Base-by-base conservation (phyloP, 2,113 vertebrate genomes). In the Ochotona princeps region DNA sequence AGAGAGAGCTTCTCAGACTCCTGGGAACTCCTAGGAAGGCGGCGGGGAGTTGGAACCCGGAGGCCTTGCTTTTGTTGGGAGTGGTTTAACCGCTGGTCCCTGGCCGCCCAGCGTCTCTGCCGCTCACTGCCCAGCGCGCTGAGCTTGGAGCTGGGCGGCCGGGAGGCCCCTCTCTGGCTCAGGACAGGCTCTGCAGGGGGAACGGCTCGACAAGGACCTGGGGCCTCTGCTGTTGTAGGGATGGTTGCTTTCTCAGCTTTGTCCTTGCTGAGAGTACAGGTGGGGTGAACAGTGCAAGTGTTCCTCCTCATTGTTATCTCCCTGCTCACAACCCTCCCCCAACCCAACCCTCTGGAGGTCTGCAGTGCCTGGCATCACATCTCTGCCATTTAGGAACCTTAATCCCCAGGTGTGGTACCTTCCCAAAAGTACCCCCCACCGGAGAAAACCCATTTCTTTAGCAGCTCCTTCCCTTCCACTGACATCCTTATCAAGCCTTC, bases 131-230 rank as follows among this genome's bases (percentile, higher is more conserved):
- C 38, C 38, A 6, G 38, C 38, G 38, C 38, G 38, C 38, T 6
- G 38, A 44, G 38, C 38, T 44, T 6, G 38, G 38, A 4, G 38
- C 38, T 44, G 38, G 38, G 38, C 38, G n/a, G n/a, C n/a, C n/a
- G n/a, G n/a, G n/a, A n/a, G n/a, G n/a, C n/a, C n/a, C n/a, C n/a
- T n/a, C 69, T 72, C 49, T 44, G 0, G 18, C 38, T 98, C 96
- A 99, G 69, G 97, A 90, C 69, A 99, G 98, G 2, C 98, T 99
- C 98, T 99, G 99, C 70, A 99, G 98, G 38, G 38, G 38, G 38
- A 3, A 44, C 38, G 6, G 38, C 38, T 44, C 38, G 38, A 44
- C 38, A 44, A 44, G 38, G 38, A 44, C 6, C 38, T 44, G 6
- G 38, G 38, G 38, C 38, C 38, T 44, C 38, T 44, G 38, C 38